A percentile compares a stretch with the other conserved stretches of the same genome.
These are phyloP conservation scores for Orbicella faveolata DNA, from an alignment of 64 coral and sea anemone genomes.

Conservation along the genomic window DNA sequence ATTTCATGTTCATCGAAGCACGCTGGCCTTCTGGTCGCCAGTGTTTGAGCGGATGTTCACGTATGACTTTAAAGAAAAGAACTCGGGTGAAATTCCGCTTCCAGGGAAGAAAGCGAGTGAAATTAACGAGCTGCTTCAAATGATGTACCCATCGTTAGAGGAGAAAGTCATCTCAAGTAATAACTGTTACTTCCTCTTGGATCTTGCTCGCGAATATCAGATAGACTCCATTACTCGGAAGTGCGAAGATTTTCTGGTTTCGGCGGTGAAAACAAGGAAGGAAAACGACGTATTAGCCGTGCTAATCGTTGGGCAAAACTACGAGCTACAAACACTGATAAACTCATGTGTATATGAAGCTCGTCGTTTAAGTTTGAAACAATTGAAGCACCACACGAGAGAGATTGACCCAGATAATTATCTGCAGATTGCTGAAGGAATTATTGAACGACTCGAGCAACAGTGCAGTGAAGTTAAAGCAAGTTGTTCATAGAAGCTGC, in stretches of 20 bases:
- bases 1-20: constrained; percentile 57
- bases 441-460: not conserved
- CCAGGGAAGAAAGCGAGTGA: not conserved
- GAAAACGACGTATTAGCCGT: not conserved
- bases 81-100: not conserved
- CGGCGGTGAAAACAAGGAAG: not conserved
- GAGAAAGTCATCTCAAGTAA: rapidly evolving
- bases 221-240: not conserved
- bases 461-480: no score
- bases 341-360: not conserved
- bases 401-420: not conserved
- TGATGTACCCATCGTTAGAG: not conserved
- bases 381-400: not conserved
- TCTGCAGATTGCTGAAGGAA: not conserved
- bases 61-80: not conserved
- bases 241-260: not conserved
- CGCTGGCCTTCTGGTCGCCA: constrained; percentile 61
- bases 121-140: not conserved
- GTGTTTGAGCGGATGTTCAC: constrained; percentile 60
- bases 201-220: not conserved
- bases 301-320: not conserved
- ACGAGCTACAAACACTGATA: not conserved
- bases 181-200: not conserved
- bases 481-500: no score
- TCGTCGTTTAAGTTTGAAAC: not conserved